Percentiles rank a stretch among this genome's conserved stretches.
These are phyloP conservation scores for Serinus canaria DNA, from an alignment of 2,113 vertebrate genomes.

Conservation along the genomic window DNA sequence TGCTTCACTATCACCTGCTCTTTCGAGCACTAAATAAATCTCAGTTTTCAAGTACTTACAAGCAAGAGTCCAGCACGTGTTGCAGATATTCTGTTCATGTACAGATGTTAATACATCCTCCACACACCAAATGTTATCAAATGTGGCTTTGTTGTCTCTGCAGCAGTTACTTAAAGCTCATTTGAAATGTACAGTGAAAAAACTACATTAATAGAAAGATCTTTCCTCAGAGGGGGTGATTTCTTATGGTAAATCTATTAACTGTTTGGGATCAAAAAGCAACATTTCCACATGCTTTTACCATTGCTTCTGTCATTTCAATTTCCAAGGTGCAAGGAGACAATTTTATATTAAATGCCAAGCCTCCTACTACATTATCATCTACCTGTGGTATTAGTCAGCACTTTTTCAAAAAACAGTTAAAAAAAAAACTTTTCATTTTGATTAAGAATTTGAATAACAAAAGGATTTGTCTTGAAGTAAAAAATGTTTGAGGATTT, in stretches of 20 bases:
- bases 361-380: not conserved
- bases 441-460: not conserved
- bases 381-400: not conserved
- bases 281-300: not conserved
- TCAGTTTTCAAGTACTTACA: constrained; percentile 63
- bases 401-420: not conserved
- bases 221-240: not conserved
- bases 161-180: not conserved
- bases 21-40: constrained; percentile 37
- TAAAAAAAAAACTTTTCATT: not conserved
- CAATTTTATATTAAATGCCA: not conserved
- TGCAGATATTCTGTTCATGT: not conserved
- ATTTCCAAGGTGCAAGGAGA: not conserved
- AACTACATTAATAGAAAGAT: not conserved
- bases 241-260: not conserved
- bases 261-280: not conserved
- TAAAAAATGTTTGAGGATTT: not conserved
- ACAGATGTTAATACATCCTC: constrained; percentile 11
- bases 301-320: not conserved
- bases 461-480: not conserved
- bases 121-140: not conserved
- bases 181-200: not conserved
- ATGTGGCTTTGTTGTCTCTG: not conserved
- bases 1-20: constrained; percentile 53
- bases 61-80: constrained; percentile 50